Base-by-base conservation (phyloP, 2,797 vertebrate genomes). In the Betta splendens region DNA sequence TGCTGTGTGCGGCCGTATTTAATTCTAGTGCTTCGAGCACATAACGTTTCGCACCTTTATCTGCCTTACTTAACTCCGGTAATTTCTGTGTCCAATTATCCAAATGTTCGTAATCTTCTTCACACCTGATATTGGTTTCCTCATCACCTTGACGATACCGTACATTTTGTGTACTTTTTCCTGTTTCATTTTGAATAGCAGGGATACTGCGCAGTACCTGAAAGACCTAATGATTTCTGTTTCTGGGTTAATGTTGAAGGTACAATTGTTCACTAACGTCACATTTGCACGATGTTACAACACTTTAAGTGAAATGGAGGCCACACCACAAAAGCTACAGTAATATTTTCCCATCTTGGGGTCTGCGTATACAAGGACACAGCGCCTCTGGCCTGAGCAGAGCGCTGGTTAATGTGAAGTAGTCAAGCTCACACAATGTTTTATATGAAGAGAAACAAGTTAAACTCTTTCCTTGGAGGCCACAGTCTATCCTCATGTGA, bases 401-500 rank as follows among this genome's bases (percentile, higher is more conserved):
- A 38, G 48, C 9, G 25, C 60, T 63, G 26, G 55, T 74, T 77
- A 81, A 72, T 74, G 64, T 77, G 71, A 65, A 71, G 43, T 68
- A 69, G 79, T 79, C 54, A 62, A 52, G n/a, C n/a, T 38, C 57
- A 40, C 53, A 52, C 29, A 45, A 40, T 39, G 35, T 72, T 39
- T 79, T 68, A 78, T 56, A 56, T 10, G 12, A 44, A 55, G 70
- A 71, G 60, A 63, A 51, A 69, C 38, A 42, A 45, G 57, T 48
- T 69, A 38, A 17, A 28, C 18, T 56, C 29, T 40, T 60, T 61
- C 77, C 68, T 77, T 81, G 64, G 57, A 75, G 74, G 69, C 49
- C 53, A 40, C 48, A 50, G 47, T 63, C 50, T 43, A 46, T 44
- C 46, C 46, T 48, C 18, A 20, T 69, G 53, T 63, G 26, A 10